phyloP scores from a whole-genome alignment of 2,797 vertebrate species.

The Orestias chungarensis region DNA sequence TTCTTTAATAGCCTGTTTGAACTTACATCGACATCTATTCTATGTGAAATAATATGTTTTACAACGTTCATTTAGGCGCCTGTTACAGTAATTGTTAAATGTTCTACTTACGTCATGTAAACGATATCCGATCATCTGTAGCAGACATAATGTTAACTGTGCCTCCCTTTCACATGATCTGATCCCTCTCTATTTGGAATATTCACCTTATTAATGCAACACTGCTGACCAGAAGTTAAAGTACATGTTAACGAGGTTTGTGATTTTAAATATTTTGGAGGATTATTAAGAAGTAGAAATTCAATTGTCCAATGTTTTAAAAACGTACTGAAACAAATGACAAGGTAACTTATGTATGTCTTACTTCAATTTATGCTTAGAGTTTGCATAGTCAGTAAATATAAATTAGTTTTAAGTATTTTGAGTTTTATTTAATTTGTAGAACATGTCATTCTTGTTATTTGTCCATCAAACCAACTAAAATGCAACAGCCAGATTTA shows the following conservation, averaged over 20 bases:
- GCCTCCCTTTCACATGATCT: slow-evolving; percentile 2
- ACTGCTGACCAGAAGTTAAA: background rate
- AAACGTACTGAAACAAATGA: background rate
- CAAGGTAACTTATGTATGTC: background rate
- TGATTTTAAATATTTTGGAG: background rate
- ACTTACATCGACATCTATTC: background rate
- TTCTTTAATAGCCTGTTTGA: background rate
- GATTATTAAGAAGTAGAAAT: background rate
- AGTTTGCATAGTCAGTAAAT: background rate
- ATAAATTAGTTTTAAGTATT: background rate
- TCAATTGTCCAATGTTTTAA: background rate
- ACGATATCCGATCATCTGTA: background rate
- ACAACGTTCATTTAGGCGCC: background rate
- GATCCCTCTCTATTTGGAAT: background rate
- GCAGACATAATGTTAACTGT: background rate
- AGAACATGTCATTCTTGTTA: background rate
- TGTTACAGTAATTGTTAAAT: background rate
- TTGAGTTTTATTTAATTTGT: background rate
- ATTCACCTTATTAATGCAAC: background rate
- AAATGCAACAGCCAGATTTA: background rate
- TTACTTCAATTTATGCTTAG: background rate
- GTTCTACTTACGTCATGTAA: background rate
- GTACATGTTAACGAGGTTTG: background rate
- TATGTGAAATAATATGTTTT: background rate
- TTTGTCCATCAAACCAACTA: background rate